Base-by-base conservation (phyloP, 1,140 invertebrate genomes). In the Heliconius hewitsoni region DNA sequence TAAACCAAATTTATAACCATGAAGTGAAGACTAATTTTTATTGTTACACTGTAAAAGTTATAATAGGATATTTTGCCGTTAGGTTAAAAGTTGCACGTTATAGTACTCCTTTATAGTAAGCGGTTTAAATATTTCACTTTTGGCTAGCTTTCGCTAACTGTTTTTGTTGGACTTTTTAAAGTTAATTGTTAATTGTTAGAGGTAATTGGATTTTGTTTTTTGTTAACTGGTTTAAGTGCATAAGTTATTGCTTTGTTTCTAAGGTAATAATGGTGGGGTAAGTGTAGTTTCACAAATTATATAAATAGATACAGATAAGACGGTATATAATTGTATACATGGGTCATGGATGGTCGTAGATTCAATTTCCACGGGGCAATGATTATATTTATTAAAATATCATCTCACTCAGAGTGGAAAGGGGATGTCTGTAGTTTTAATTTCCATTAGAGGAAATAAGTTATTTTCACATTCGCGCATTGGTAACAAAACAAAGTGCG, bases 1-100 rank as follows among this genome's bases (percentile, higher is more conserved):
- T 71, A 37, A 52, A 76, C 73, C 74, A 81, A 84, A 82, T 82
- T 82, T 85, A 81, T 85, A 74, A 79, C 80, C 73, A 76, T 73
- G 52, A 74, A 77, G 82, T 78, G 30, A 77, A 79, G 73, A 79
- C 80, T 80, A 83, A 82, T 83, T 82, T 82, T 80, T 82, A 82
- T 83, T 83, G 78, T 83, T 82, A 37, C 46, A 72, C 76, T 27
- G 72, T 72, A 39, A 30, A 81, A 83, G 77, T 83, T 81, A 77
- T 81, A 83, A 81, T 81, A 76, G 80, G 76, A 82, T 78, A 71
- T 79, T 79, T 75, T 74, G 55, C 57, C 60, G 73, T 77, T 52
- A 46, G 76, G 46, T 70, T 46, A 66, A 78, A 78, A 46, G 57
- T 77, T 71, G 57, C 19, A 30, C 55, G 71, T 34, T 18, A 72